Evolutionary conservation across 1,140 invertebrate genomes (phyloP).

Genomic region (Theocolax elegans): DNA sequence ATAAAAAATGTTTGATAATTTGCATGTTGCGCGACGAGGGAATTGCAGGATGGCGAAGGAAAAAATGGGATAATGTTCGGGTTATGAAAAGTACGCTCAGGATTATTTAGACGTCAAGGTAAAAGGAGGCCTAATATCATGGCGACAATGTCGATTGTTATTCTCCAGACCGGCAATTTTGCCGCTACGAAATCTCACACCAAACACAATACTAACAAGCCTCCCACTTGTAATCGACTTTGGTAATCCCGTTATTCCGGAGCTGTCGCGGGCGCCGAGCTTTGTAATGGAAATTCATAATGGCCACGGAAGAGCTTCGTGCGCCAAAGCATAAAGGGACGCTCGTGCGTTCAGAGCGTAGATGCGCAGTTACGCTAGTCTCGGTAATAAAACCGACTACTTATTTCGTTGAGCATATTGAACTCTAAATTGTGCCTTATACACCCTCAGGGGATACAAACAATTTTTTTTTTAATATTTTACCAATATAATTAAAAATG

Average conservation of each 20-base stretch:
- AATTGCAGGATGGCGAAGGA: background rate
- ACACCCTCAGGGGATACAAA: too few species aligned
- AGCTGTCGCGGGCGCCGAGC: conserved; percentile 21
- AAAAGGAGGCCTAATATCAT: background rate
- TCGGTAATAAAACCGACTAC: too few species aligned
- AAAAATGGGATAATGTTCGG: background rate
- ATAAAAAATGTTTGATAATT: background rate
- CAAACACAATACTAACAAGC: conserved; percentile 22
- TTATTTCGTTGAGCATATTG: too few species aligned
- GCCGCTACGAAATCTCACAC: conserved; percentile 14
- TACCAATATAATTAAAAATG: too few species aligned
- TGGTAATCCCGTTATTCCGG: conserved; percentile 45
- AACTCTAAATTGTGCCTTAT: too few species aligned
- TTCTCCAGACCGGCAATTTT: conserved; percentile 9
- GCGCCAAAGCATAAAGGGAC: background rate
- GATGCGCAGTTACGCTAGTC: too few species aligned
- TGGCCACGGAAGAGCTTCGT: conserved; percentile 15
- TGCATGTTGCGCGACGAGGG: background rate
- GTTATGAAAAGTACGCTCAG: background rate
- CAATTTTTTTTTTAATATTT: too few species aligned
- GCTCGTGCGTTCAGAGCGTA: too few species aligned
- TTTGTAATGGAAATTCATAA: conserved; percentile 50
- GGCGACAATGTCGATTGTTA: conserved; percentile 24
- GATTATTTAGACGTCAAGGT: conserved; percentile 7
- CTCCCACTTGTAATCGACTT: conserved; percentile 41